These are phyloP conservation scores for Fopius arisanus DNA, from an alignment of 1,140 invertebrate species.

Conservation along the genomic window DNA sequence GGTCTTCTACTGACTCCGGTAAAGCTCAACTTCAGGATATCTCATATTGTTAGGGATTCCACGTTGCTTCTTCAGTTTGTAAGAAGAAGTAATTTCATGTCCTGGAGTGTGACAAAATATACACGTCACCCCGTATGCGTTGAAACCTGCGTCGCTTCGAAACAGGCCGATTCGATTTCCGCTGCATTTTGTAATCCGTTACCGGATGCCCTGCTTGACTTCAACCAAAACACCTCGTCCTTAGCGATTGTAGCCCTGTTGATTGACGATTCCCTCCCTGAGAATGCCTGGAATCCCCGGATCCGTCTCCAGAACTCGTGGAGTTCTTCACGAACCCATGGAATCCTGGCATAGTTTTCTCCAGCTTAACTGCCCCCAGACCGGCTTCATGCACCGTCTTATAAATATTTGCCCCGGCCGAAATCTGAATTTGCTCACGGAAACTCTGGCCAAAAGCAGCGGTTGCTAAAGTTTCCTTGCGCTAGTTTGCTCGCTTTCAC, in stretches of 20 bases:
- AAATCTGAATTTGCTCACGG: neutral
- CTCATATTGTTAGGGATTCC: neutral
- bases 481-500: neutral
- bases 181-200: neutral
- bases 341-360: neutral
- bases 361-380: too few species aligned
- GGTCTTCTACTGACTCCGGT: too few species aligned
- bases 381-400: neutral
- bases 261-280: neutral
- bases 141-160: neutral
- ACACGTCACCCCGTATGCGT: neutral
- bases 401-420: neutral
- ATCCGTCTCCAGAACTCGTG: neutral
- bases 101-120: neutral
- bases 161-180: neutral
- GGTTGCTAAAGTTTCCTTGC: neutral
- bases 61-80: neutral
- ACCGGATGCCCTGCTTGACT: neutral
- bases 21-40: too few species aligned
- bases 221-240: neutral
- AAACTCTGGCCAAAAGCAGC: neutral
- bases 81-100: neutral
- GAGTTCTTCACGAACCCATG: too few species aligned
- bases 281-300: neutral
- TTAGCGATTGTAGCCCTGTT: neutral